phyloP scores from a whole-genome alignment of 2,888 invertebrate species.

The Lochmaea capreae region DNA sequence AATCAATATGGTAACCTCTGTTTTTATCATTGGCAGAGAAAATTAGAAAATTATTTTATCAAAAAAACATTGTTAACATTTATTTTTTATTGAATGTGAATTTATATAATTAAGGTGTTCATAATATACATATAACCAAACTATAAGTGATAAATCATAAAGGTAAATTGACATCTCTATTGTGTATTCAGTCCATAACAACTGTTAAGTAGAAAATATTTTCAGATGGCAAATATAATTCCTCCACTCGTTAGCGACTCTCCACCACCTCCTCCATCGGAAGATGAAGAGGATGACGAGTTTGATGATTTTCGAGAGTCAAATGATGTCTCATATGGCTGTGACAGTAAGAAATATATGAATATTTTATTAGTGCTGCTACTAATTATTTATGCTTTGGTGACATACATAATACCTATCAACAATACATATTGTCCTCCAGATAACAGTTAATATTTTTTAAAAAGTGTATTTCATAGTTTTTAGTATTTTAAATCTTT shows the following conservation, averaged over 20 bases:
- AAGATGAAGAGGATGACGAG: slow-evolving; percentile 69
- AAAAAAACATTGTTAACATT: slow-evolving; percentile 10
- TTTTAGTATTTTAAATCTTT: no score
- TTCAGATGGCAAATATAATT: slow-evolving; percentile 66
- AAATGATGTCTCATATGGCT: slow-evolving; percentile 59
- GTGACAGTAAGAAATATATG: slow-evolving; percentile 55
- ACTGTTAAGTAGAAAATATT: slow-evolving; percentile 11
- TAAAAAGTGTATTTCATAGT: no score
- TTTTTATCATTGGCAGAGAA: slow-evolving; percentile 32
- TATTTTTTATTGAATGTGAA: slow-evolving; percentile 15
- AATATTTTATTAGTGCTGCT: neutral
- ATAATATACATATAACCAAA: neutral
- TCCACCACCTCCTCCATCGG: slow-evolving; percentile 71
- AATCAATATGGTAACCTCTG: slow-evolving; percentile 35
- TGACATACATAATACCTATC: neutral
- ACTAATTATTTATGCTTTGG: neutral
- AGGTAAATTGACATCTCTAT: neutral
- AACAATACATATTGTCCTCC: neutral
- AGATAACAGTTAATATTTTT: no score
- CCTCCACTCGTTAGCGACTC: slow-evolving; percentile 70
- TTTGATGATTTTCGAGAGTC: slow-evolving; percentile 72
- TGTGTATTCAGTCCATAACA: neutral
- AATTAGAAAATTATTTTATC: slow-evolving; percentile 11
- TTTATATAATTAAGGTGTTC: slow-evolving; percentile 9
- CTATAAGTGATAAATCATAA: neutral